Evolutionary conservation across 2,797 vertebrate genomes (phyloP), one percentile per base, ranked within the genome.

Genomic region (Chloroceryle amazona): DNA sequence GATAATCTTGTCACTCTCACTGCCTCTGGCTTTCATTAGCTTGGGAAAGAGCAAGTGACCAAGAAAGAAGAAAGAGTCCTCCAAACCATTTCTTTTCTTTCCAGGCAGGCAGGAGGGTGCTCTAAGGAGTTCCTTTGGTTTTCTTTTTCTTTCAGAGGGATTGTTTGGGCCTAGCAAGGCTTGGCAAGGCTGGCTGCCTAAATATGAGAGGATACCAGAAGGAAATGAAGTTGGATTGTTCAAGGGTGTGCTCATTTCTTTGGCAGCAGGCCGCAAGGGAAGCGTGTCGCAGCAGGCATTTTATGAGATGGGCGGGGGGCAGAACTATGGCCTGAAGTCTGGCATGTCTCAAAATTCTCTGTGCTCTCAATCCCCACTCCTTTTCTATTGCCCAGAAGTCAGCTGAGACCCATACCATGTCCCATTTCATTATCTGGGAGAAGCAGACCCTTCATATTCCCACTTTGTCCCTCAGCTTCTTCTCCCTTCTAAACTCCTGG

Each of bases 201-300:
- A 92, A 92, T 79, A 84, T 0, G 84, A 95, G 84, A 82, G 51
- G 75, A 80, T 85, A 95, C 22, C 89, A 93, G 52, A 44, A 85
- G 94, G 91, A 95, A 96, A 95, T 78, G 75, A 92, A 86, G 76
- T n/a, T 51, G 89, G 93, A 87, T 94, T 70, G 81, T 54, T 95
- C 0, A 5, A 3, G 66, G 49, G 42, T 66, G 84, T 35, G 89
- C 93, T 95, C 94, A 89, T 89, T 91, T 29, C 86, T 93, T 70
- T 70, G 86, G 94, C 94, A 88, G 67, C 47, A 41, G 0, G 2
- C 72, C 60, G 89, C 46, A 19, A 2, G 46, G 74, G 70, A 71
- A 75, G 86, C 58, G 1, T 68, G 62, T 89, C 2, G 3, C 74
- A 75, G 84, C 84, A 93, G 81, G 93, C 73, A 16, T 79, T 42